Evolutionary conservation across 2,888 invertebrate species (phyloP).

Genomic region (Stenoptilia bipunctidactyla): DNA sequence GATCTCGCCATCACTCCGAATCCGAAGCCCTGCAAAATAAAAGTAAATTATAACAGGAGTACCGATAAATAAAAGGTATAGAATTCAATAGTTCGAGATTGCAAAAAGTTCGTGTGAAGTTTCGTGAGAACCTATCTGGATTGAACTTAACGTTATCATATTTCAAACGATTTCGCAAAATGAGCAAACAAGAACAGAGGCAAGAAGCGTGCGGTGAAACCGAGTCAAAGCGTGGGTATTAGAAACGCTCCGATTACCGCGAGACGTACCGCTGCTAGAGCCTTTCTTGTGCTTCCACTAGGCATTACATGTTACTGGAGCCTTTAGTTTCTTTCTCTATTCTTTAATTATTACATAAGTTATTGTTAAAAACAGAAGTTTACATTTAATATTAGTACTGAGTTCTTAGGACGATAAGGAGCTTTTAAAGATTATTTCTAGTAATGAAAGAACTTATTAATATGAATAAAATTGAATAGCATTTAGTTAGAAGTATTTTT

Average conservation of each 20-base stretch:
- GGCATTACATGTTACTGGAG: not conserved
- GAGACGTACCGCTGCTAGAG: conserved; percentile 29
- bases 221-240: conserved; percentile 68
- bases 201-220: conserved; percentile 70
- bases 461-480: too few relatives aligned
- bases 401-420: too few relatives aligned
- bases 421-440: too few relatives aligned
- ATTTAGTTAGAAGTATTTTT: too few relatives aligned
- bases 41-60: conserved; percentile 5
- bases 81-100: conserved; percentile 53
- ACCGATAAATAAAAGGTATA: conserved; percentile 37
- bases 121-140: conserved; percentile 51
- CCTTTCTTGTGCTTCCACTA: not conserved
- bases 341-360: too few relatives aligned
- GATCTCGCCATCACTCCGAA: too few relatives aligned
- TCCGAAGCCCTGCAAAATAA: too few relatives aligned
- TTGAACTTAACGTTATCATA: conserved; percentile 62
- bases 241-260: conserved; percentile 70
- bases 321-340: not conserved
- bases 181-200: conserved; percentile 66
- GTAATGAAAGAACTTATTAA: too few relatives aligned
- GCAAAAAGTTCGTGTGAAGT: conserved; percentile 58
- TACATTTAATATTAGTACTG: too few relatives aligned
- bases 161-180: conserved; percentile 71
- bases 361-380: too few relatives aligned